Conservation (phyloP, 2,888 invertebrate genomes). For the Cancer borealis region DNA sequence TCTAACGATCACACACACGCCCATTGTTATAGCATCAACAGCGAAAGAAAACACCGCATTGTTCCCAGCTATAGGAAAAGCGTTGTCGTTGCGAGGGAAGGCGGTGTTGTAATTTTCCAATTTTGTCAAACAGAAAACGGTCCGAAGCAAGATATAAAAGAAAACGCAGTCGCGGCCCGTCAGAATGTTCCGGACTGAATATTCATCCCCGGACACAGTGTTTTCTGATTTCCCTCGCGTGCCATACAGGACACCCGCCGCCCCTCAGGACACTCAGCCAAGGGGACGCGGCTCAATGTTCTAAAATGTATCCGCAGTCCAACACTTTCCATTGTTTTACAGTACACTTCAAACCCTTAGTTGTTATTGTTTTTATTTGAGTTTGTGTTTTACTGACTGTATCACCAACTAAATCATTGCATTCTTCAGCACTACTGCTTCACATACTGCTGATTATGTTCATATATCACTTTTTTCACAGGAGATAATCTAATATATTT, state of each 20-base stretch:
- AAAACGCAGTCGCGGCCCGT: neutral
- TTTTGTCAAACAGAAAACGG: neutral
- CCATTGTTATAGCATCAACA: neutral
- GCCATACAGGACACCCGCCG: neutral
- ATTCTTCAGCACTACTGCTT: neutral
- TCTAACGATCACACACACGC: neutral
- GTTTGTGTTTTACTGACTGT: neutral
- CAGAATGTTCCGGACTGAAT: neutral
- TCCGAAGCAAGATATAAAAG: neutral
- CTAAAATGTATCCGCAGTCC: neutral
- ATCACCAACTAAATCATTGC: neutral
- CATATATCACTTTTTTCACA: neutral
- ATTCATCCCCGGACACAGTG: constrained; percentile 13
- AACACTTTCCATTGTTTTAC: neutral
- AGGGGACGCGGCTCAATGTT: neutral
- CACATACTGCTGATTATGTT: neutral
- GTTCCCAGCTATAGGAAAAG: neutral
- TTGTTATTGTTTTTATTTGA: neutral
- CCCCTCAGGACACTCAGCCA: neutral
- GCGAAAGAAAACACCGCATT: neutral
- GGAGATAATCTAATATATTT: neutral
- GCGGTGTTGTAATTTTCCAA: neutral
- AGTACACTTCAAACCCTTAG: neutral
- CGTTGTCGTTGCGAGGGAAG: neutral
- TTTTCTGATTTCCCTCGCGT: constrained; percentile 23